phyloP scores from a whole-genome alignment of 2,797 vertebrate species.

The Pogoniulus pusillus region DNA sequence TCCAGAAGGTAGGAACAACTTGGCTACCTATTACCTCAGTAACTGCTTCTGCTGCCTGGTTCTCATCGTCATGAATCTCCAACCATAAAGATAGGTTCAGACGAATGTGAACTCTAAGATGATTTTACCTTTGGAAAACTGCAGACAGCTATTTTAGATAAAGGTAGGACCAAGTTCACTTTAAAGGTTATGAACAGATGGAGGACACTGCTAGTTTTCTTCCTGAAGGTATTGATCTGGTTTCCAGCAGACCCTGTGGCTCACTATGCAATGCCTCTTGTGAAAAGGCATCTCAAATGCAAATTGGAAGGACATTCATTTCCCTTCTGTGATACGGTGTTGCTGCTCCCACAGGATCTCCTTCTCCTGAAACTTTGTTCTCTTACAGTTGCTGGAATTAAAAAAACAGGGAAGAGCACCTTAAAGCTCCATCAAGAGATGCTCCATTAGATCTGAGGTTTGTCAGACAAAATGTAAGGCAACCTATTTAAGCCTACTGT shows the following conservation, averaged over 20 bases:
- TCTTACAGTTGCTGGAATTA: neutral
- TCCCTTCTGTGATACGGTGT: too few relatives aligned
- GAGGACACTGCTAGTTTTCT: neutral
- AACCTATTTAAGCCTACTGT: too few relatives aligned
- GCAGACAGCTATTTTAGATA: neutral
- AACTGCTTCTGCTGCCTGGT: neutral
- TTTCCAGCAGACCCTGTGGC: neutral
- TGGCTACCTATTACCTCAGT: neutral
- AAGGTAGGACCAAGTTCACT: neutral
- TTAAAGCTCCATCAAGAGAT: neutral
- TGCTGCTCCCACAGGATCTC: neutral
- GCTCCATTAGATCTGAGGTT: neutral
- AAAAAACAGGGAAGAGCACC: neutral
- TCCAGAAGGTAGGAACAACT: neutral
- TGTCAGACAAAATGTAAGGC: neutral
- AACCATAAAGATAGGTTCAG: neutral
- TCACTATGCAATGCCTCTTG: accelerated
- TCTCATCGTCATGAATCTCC: neutral
- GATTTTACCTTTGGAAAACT: neutral
- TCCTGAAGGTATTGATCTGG: neutral
- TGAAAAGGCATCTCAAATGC: neutral
- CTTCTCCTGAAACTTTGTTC: neutral
- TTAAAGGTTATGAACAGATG: neutral
- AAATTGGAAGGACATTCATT: neutral
- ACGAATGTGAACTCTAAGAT: accelerated